A percentile compares a stretch with the other conserved stretches of the same genome.
Evolutionary conservation across 2,113 vertebrate genomes (phyloP).

Genomic region (Pseudolaguvia tuberculata): DNA sequence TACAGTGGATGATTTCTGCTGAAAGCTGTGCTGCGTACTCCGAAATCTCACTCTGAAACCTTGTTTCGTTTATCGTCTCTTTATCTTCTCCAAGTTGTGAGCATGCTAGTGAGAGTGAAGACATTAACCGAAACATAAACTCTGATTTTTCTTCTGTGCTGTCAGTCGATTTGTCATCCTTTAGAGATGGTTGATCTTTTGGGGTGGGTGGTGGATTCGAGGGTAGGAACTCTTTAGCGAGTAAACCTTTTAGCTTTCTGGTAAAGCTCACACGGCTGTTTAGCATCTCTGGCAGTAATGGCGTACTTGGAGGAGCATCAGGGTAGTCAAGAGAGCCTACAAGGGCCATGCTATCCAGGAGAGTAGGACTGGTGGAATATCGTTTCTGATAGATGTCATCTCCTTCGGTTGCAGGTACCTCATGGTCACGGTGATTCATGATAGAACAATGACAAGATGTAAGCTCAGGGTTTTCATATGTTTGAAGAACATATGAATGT

Average conservation of each 20-base stretch:
- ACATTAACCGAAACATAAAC: constrained; percentile 61
- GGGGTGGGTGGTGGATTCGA: constrained; percentile 70
- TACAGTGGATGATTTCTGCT: constrained; percentile 49
- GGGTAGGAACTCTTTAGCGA: constrained; percentile 69
- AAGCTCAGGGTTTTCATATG: constrained; percentile 8
- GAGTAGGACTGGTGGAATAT: constrained; percentile 4
- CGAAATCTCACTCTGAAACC: constrained; percentile 21
- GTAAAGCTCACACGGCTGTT: constrained; percentile 64
- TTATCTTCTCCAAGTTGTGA: constrained; percentile 16
- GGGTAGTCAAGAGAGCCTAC: constrained; percentile 70
- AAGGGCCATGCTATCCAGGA: constrained; percentile 24
- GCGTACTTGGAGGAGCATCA: constrained; percentile 69
- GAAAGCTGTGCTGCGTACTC: constrained; percentile 58
- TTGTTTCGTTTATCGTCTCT: background rate
- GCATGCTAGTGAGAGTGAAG: constrained; percentile 57
- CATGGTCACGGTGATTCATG: constrained; percentile 3
- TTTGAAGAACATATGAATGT: background rate
- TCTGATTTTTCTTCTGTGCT: constrained; percentile 41
- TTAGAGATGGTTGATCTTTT: constrained; percentile 49
- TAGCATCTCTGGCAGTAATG: constrained; percentile 62
- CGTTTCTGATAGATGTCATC: background rate
- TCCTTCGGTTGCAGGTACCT: constrained; percentile 1
- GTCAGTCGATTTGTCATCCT: constrained; percentile 4
- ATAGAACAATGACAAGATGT: background rate
- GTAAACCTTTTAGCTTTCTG: constrained; percentile 66